Percentiles rank a stretch among this genome's conserved stretches.
phyloP scores from a whole-genome alignment of 2,888 invertebrate genomes.

The Polydrusus pterygomalis region DNA sequence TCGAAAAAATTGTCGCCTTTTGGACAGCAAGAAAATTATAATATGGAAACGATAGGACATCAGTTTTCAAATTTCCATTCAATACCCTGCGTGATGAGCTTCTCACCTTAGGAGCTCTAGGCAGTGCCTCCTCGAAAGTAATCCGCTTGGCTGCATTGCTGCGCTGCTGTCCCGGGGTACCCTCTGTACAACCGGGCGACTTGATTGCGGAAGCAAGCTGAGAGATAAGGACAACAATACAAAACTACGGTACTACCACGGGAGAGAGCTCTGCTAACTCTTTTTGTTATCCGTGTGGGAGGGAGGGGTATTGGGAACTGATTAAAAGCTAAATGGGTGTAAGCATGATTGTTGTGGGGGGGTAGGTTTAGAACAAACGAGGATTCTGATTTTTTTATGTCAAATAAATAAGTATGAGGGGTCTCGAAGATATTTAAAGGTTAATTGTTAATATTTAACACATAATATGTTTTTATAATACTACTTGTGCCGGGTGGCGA shows the following conservation, averaged over 20 bases:
- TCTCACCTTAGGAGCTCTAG: constrained; percentile 71
- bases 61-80: background rate
- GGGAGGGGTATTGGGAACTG: background rate
- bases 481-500: too few species aligned
- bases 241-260: constrained; percentile 13
- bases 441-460: too few species aligned
- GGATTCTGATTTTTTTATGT: background rate
- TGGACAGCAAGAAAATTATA: background rate
- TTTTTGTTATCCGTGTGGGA: constrained; percentile 16
- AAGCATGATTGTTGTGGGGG: background rate
- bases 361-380: constrained; percentile 19
- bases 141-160: constrained; percentile 74
- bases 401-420: background rate
- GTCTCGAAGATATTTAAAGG: too few species aligned
- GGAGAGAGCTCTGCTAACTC: constrained; percentile 3
- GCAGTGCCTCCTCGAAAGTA: constrained; percentile 70
- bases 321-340: background rate
- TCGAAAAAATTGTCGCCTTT: too few species aligned
- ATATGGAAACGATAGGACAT: background rate
- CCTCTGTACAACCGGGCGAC: constrained; percentile 17
- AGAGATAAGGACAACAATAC: constrained; percentile 46
- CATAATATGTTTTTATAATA: too few species aligned
- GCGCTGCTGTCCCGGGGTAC: constrained; percentile 61
- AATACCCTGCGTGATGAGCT: constrained; percentile 24
- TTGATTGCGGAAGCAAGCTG: constrained; percentile 47